Evolutionary conservation across 2,888 invertebrate genomes (phyloP).

Genomic region (Amitus sp.): DNA sequence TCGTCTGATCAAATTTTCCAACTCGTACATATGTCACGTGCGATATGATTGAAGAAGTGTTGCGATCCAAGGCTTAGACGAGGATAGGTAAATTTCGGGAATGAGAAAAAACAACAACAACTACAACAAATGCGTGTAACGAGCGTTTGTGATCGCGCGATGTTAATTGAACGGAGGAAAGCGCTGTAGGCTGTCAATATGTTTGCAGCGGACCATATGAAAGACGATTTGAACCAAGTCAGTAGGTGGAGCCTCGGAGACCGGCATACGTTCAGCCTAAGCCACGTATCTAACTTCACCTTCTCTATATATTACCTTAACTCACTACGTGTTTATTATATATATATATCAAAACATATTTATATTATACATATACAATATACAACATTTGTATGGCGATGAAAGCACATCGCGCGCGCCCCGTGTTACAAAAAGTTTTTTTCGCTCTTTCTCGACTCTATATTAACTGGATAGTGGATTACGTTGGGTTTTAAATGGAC

Average conservation of each 20-base stretch:
- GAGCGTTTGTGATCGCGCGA: constrained; percentile 18
- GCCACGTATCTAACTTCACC: constrained; percentile 67
- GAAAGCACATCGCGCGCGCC: constrained; percentile 53
- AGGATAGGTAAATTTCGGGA: too few species aligned
- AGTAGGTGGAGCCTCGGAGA: constrained; percentile 65
- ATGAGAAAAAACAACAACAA: too few species aligned
- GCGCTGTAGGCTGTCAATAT: constrained; percentile 65
- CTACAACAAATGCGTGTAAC: too few species aligned
- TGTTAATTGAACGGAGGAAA: constrained; percentile 53
- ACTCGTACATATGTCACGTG: too few species aligned
- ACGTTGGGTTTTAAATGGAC: too few species aligned
- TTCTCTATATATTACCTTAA: constrained; percentile 66
- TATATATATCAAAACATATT: constrained; percentile 59
- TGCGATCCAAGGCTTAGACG: constrained; percentile 3
- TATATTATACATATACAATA: constrained; percentile 46
- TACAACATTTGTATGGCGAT: constrained; percentile 44
- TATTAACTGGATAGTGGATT: too few species aligned
- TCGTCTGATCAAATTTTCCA: too few species aligned
- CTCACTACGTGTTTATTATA: constrained; percentile 62
- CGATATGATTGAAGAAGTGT: too few species aligned
- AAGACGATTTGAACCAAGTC: constrained; percentile 66
- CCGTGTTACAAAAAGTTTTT: constrained; percentile 55
- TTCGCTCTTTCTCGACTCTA: not conserved
- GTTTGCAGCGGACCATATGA: constrained; percentile 65
- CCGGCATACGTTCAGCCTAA: constrained; percentile 64